A percentile compares a stretch with the other conserved stretches of the same genome.
Conservation (phyloP, 2,113 vertebrate species). For the Eretmochelys imbricata region DNA sequence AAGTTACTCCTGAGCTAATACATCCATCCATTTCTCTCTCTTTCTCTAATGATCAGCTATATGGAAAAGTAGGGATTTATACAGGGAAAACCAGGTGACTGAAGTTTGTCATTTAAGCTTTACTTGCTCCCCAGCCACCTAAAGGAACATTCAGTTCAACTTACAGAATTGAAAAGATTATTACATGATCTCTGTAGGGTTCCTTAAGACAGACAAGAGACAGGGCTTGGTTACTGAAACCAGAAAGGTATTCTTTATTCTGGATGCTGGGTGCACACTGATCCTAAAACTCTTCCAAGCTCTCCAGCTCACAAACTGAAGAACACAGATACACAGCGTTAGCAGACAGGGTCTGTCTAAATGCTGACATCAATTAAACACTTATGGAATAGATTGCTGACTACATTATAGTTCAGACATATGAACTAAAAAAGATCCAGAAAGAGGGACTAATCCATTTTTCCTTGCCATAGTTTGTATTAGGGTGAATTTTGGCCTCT, state of each 20-base stretch:
- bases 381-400: accelerated
- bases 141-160: not conserved
- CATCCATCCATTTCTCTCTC: conserved; percentile 10
- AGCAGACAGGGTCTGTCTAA: accelerated
- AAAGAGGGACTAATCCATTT: not conserved
- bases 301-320: not conserved
- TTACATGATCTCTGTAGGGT: not conserved
- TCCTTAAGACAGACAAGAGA: not conserved
- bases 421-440: not conserved
- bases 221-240: accelerated
- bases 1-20: conserved; percentile 35
- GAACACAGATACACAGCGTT: not conserved
- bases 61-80: not conserved
- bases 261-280: not conserved
- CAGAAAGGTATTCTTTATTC: not conserved
- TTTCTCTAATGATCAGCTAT: not conserved
- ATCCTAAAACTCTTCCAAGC: not conserved
- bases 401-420: not conserved
- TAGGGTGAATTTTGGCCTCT: not conserved
- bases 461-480: not conserved
- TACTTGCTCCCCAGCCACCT: not conserved
- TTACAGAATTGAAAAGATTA: not conserved
- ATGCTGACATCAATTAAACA: not conserved
- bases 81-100: accelerated
- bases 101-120: accelerated